Base-by-base conservation (phyloP, 2,888 invertebrate genomes). In the Ganaspis brasiliensis region DNA sequence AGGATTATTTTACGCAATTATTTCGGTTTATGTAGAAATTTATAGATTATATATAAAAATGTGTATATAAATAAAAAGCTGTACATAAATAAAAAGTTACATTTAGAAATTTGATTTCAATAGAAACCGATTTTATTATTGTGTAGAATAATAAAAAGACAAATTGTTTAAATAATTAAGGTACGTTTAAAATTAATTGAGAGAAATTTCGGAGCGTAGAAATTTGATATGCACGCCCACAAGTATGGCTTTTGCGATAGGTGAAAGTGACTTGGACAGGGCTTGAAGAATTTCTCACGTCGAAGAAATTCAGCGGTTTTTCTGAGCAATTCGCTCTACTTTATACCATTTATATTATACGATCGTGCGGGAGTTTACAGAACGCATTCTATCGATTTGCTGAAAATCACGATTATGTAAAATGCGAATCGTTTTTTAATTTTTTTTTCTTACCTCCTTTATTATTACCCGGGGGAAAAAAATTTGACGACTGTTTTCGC, bases 371-470 rank as follows among this genome's bases (percentile, higher is more conserved):
- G 78, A 74, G 78, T 75, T 75, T 74, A 56, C 70, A 77, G 77
- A 80, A 80, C 77, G 80, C 75, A 78, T 19, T 71, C 72, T 76
- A 77, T 77, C 75, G 78, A 80, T 63, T 78, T 77, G 26, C 31
- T 56, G 57, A 26, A 63, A 74, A 52, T 35, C 37, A 49, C 45
- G 73, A 76, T 80, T 80, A 74, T 78, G 75, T 71, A 78, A 78
- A 80, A 75, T 72, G 59, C 59, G 67, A 71, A 59, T 57, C 56
- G 37, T 55, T 52, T 76, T 67, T 21, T 19, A 19, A 63, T 55
- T 63, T 61, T 45, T 37, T 74, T 40, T 26, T 16, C 4, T 1
- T 63, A 49, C 1, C 16, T 71, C 40, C 2, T 10, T 10, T 12
- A 3, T 12, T 26, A 14, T 24, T 16, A 52, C 12, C 3, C 2